These are phyloP conservation scores for Scelioninae gen. 1 DNA, from an alignment of 2,888 invertebrate genomes.

Conservation along the genomic window DNA sequence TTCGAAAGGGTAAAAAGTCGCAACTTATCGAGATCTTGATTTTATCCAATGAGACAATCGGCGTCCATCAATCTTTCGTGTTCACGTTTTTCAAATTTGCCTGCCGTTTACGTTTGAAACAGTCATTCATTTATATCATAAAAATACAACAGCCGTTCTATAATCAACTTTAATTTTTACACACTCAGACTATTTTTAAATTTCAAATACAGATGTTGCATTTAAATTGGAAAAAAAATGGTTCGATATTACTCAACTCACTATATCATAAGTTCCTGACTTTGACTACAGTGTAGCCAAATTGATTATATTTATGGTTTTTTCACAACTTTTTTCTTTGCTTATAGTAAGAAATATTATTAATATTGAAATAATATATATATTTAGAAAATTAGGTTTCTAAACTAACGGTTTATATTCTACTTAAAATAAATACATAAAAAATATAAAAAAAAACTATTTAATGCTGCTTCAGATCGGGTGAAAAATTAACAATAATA, in stretches of 20 bases:
- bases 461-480: too few relatives aligned
- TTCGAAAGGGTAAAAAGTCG: conserved; percentile 36
- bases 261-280: too few relatives aligned
- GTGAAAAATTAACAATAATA: too few relatives aligned
- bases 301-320: too few relatives aligned
- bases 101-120: not conserved
- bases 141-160: not conserved
- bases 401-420: too few relatives aligned
- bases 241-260: conserved; percentile 28
- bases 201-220: conserved; percentile 19
- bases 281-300: too few relatives aligned
- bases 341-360: too few relatives aligned
- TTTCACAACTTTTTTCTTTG: too few relatives aligned
- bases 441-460: too few relatives aligned
- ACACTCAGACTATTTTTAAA: conserved; percentile 33
- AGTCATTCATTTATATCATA: not conserved
- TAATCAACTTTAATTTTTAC: conserved; percentile 29
- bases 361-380: too few relatives aligned
- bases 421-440: too few relatives aligned
- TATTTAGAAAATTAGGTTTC: too few relatives aligned
- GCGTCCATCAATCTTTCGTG: not conserved
- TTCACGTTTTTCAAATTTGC: conserved; percentile 2
- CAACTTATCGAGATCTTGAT: conserved; percentile 15
- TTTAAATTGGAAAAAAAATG: conserved; percentile 12
- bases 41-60: conserved; percentile 12